phyloP scores from a whole-genome alignment of 2,113 vertebrate species.

The Alces alces region DNA sequence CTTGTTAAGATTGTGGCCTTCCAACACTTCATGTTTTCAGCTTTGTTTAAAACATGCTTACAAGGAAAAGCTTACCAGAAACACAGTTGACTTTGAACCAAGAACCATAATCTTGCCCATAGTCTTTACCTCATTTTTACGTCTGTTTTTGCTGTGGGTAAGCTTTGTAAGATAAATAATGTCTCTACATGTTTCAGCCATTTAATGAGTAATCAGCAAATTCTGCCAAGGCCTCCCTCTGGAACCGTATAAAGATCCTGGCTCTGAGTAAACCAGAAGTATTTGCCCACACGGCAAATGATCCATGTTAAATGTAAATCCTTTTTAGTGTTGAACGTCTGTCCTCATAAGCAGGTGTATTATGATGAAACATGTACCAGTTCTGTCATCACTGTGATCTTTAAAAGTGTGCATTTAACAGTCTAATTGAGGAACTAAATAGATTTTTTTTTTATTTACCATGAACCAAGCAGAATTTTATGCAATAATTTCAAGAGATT shows the following conservation, averaged over 20 bases:
- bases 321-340: constrained; percentile 36
- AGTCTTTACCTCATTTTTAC: constrained; percentile 59
- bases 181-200: neutral
- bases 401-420: constrained; percentile 54
- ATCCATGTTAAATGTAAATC: constrained; percentile 41
- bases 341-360: constrained; percentile 39
- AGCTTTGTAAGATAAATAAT: constrained; percentile 29
- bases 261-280: constrained; percentile 29
- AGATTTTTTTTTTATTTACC: constrained; percentile 60
- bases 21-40: constrained; percentile 49
- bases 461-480: constrained; percentile 71
- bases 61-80: constrained; percentile 45
- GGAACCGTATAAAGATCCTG: neutral
- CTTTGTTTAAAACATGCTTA: constrained; percentile 48
- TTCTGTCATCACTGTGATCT: constrained; percentile 52
- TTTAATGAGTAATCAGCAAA: constrained; percentile 29
- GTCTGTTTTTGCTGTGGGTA: constrained; percentile 39
- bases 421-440: constrained; percentile 51
- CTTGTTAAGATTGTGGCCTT: constrained; percentile 3
- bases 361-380: neutral
- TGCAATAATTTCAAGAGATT: constrained; percentile 67
- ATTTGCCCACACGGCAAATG: constrained; percentile 41
- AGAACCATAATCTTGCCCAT: constrained; percentile 35
- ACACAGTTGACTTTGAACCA: constrained; percentile 31
- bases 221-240: neutral